These are phyloP conservation scores for Phrynocephalus forsythii DNA, from an alignment of 2,797 vertebrate genomes.

Conservation along the genomic window DNA sequence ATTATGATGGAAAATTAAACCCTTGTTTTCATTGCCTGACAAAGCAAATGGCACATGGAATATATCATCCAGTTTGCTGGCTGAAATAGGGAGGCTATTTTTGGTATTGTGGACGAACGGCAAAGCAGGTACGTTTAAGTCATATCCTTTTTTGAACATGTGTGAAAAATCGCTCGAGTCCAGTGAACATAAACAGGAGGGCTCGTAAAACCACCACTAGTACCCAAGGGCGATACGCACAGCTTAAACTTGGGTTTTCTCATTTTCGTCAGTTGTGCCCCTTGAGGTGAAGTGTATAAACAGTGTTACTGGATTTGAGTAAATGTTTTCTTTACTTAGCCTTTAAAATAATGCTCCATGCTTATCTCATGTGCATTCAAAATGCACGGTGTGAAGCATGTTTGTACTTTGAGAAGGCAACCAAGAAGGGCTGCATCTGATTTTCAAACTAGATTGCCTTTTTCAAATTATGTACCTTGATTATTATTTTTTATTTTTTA, in stretches of 20 bases:
- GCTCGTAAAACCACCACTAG: not conserved
- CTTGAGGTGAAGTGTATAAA: constrained; percentile 9
- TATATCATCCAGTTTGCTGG: constrained; percentile 52
- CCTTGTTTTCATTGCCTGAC: constrained; percentile 62
- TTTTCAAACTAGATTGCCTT: too few relatives aligned
- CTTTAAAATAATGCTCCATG: not conserved
- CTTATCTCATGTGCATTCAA: not conserved
- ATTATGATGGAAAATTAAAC: constrained; percentile 56
- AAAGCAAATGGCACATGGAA: constrained; percentile 53
- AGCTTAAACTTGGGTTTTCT: constrained; percentile 23
- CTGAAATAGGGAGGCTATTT: constrained; percentile 40
- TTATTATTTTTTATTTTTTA: too few relatives aligned
- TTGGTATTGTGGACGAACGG: constrained; percentile 58
- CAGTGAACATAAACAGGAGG: constrained; percentile 41
- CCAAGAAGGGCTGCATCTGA: too few relatives aligned
- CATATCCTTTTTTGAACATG: constrained; percentile 59
- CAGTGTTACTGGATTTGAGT: not conserved
- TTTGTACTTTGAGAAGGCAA: not conserved
- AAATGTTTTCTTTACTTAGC: not conserved
- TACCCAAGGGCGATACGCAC: not conserved
- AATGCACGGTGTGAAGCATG: not conserved
- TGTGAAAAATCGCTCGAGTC: constrained; percentile 11
- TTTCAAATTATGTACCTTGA: too few relatives aligned
- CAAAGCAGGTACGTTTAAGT: constrained; percentile 44
- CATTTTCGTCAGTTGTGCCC: not conserved